These are phyloP conservation scores for Aythya baeri DNA, from an alignment of 2,113 vertebrate genomes.

Conservation along the genomic window DNA sequence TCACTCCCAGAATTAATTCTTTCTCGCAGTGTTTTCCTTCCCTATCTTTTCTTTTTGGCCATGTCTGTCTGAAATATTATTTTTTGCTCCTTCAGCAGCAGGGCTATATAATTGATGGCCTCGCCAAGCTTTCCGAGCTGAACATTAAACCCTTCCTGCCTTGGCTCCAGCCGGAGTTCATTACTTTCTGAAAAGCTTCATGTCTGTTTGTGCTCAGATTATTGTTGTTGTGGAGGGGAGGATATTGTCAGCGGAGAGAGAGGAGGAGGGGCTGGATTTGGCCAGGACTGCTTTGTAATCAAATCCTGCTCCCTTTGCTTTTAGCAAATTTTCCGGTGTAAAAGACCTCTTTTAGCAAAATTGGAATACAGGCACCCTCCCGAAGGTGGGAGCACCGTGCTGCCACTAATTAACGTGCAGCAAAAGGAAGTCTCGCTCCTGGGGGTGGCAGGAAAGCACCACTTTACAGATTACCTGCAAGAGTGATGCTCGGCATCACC, in stretches of 20 bases:
- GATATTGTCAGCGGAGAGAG: constrained; percentile 58
- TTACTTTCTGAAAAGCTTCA: constrained; percentile 80
- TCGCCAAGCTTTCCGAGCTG: constrained; percentile 57
- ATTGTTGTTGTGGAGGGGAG: constrained; percentile 74
- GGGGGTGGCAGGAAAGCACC: not conserved
- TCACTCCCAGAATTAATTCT: constrained; percentile 57
- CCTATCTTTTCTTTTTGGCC: constrained; percentile 66
- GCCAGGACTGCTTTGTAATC: constrained; percentile 33
- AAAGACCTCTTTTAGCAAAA: constrained; percentile 37
- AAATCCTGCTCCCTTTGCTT: constrained; percentile 13
- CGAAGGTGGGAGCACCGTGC: not conserved
- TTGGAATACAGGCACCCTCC: not conserved
- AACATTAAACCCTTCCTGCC: constrained; percentile 73
- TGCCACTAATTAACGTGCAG: not conserved
- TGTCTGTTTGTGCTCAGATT: constrained; percentile 77
- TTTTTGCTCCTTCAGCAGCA: constrained; percentile 63
- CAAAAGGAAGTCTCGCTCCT: not conserved
- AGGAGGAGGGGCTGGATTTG: constrained; percentile 51
- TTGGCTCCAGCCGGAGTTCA: constrained; percentile 74
- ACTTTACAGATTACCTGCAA: not conserved
- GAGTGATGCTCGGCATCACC: not conserved
- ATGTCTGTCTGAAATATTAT: constrained; percentile 69
- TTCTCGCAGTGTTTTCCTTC: constrained; percentile 62
- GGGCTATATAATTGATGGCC: constrained; percentile 77
- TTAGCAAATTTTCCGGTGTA: constrained; percentile 36